These are phyloP conservation scores for Eupithecia insigniata DNA, from an alignment of 2,888 invertebrate species.

Conservation along the genomic window DNA sequence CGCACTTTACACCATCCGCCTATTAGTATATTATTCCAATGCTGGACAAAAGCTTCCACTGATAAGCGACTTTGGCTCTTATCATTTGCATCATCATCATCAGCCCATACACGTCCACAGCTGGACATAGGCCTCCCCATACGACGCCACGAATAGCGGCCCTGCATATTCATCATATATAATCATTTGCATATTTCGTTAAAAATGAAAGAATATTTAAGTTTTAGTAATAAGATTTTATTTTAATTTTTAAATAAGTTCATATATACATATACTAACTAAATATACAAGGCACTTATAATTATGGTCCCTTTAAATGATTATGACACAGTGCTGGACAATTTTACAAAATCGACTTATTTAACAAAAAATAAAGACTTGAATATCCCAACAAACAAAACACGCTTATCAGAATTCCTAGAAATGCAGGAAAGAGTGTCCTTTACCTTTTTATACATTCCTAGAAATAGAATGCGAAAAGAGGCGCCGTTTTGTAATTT, in stretches of 20 bases:
- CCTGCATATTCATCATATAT: too few species aligned
- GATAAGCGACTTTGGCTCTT: too few species aligned
- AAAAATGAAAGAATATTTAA: constrained; percentile 31
- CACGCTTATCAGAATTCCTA: neutral
- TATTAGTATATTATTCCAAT: neutral
- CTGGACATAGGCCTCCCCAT: too few species aligned
- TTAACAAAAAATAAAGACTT: constrained; percentile 1
- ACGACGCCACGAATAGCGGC: too few species aligned
- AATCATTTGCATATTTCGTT: neutral
- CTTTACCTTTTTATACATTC: neutral
- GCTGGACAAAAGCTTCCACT: neutral
- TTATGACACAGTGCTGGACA: constrained; percentile 42
- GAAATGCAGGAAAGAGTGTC: neutral
- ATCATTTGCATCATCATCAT: too few species aligned
- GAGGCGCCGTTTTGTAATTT: too few species aligned
- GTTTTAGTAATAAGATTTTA: constrained; percentile 55
- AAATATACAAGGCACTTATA: constrained; percentile 78
- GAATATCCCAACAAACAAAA: neutral
- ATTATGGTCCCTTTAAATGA: constrained; percentile 75
- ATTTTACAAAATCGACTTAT: constrained; percentile 5
- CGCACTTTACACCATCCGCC: neutral
- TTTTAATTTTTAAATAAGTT: constrained; percentile 59
- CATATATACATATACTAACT: constrained; percentile 69
- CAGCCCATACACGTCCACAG: too few species aligned
- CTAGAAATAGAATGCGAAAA: neutral